A percentile compares a stretch with the other conserved stretches of the same genome.
phyloP scores from a whole-genome alignment of 2,797 vertebrate species.

The Micromesistius poutassou region DNA sequence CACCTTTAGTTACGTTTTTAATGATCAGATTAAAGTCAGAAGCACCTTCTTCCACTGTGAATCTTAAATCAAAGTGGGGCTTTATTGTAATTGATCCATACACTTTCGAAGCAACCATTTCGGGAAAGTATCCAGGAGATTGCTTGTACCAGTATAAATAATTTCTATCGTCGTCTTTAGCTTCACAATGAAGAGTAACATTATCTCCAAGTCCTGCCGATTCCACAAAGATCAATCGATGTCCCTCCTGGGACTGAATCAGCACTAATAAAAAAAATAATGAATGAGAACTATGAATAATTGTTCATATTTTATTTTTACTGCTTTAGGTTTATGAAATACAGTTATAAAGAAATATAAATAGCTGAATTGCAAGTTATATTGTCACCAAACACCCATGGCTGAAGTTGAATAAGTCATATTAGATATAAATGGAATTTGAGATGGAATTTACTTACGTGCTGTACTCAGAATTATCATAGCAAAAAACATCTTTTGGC shows the following conservation, averaged over 20 bases:
- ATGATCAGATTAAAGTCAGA: neutral
- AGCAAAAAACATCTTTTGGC: no score
- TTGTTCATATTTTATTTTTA: no score
- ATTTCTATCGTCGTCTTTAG: neutral
- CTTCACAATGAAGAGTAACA: neutral
- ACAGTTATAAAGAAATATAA: no score
- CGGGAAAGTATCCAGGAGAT: neutral
- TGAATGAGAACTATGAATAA: no score
- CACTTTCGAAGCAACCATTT: neutral
- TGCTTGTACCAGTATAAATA: neutral
- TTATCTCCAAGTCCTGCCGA: neutral
- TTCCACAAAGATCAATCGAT: neutral
- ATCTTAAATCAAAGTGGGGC: neutral
- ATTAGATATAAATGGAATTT: no score
- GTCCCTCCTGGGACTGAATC: neutral
- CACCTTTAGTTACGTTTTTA: neutral
- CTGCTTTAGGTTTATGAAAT: no score
- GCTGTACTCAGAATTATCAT: no score
- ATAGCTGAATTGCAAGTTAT: no score
- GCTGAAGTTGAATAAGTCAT: no score
- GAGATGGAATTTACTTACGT: no score
- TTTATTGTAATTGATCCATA: neutral
- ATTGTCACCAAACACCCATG: no score
- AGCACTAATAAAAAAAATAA: neutral
- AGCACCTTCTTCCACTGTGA: neutral